Evolutionary conservation across 2,888 invertebrate species (phyloP).

Genomic region (Papilio protenor): DNA sequence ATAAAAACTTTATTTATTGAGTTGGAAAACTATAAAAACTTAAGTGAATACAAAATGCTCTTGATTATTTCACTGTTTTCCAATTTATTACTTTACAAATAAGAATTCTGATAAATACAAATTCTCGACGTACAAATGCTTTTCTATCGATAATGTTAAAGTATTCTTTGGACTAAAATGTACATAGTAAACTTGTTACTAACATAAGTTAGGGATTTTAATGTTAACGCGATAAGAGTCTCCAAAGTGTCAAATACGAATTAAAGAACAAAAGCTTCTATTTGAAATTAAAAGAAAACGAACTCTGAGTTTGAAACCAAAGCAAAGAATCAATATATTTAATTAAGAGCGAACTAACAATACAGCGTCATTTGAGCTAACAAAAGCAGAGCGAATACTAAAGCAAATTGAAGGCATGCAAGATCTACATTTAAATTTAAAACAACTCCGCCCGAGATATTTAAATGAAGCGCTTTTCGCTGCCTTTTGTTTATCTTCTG

Average conservation of each 20-base stretch:
- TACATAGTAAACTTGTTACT: neutral
- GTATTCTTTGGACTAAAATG: neutral
- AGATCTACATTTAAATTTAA: conserved; percentile 24
- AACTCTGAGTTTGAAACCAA: neutral
- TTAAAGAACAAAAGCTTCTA: neutral
- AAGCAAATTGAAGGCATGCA: conserved; percentile 17
- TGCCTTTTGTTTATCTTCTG: conserved; percentile 35
- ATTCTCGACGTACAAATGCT: neutral
- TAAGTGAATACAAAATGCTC: conserved; percentile 4
- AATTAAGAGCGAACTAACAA: conserved; percentile 14
- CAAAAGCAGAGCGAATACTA: neutral
- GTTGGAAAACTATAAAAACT: conserved; percentile 7
- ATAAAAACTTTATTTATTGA: conserved; percentile 34
- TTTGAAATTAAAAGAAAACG: neutral
- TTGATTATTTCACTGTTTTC: neutral
- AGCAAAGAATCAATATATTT: conserved; percentile 14
- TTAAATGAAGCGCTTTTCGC: conserved; percentile 29
- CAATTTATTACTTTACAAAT: neutral
- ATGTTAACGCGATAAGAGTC: neutral
- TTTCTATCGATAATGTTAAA: neutral
- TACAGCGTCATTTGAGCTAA: neutral
- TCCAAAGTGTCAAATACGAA: neutral
- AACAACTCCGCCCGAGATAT: conserved; percentile 21
- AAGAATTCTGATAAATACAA: neutral
- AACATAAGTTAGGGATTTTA: neutral